Percentiles rank a stretch among this genome's conserved stretches.
Evolutionary conservation across 2,797 vertebrate species (phyloP).

Genomic region (Scleropages formosus): DNA sequence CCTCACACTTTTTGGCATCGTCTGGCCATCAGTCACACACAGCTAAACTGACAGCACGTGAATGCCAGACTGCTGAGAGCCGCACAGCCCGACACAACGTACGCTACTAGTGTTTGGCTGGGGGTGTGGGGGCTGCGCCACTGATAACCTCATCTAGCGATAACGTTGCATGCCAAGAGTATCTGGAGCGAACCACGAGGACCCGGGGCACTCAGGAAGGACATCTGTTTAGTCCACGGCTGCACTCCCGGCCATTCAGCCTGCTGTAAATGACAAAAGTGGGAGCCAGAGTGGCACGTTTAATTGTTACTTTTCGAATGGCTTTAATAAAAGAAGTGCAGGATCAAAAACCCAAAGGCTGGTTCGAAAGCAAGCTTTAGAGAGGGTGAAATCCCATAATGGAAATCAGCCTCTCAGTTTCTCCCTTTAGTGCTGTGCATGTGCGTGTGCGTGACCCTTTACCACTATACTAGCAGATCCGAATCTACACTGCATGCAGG

Average conservation of each 20-base stretch:
- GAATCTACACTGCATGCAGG: too few relatives aligned
- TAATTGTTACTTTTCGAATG: neutral
- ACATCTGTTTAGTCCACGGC: neutral
- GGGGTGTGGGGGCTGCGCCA: neutral
- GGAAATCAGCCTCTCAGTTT: too few relatives aligned
- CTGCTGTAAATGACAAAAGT: constrained; percentile 10
- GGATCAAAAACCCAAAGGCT: too few relatives aligned
- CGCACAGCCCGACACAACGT: neutral
- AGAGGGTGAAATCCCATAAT: too few relatives aligned
- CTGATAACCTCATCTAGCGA: neutral
- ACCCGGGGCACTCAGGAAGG: too few relatives aligned
- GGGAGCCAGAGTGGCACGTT: neutral
- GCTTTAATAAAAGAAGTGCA: too few relatives aligned
- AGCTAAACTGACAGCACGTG: neutral
- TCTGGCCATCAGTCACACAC: too few relatives aligned
- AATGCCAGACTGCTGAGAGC: neutral
- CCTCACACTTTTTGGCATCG: too few relatives aligned
- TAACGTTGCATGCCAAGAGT: neutral
- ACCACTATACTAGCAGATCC: too few relatives aligned
- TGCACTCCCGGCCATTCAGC: neutral
- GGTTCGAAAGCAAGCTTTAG: too few relatives aligned
- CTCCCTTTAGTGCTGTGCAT: too few relatives aligned
- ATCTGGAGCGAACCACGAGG: neutral
- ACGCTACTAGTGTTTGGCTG: neutral
- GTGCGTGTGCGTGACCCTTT: too few relatives aligned